Base-by-base conservation (phyloP, 2,113 vertebrate species). In the Carassius gibelio region DNA sequence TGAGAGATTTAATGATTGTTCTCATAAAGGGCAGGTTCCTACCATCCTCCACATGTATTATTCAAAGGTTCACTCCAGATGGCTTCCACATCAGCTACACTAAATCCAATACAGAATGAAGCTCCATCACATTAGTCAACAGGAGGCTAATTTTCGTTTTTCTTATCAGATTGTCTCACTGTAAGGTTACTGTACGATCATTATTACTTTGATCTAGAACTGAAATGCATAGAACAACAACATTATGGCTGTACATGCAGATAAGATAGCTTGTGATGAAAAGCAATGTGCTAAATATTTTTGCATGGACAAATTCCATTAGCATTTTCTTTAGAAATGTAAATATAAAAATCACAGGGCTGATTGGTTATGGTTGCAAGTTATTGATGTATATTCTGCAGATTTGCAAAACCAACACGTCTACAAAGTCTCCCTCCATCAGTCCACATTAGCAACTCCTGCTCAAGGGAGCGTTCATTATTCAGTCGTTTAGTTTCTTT, bases 51-150 rank as follows among this genome's bases (percentile, higher is more conserved):
- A 61, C 52, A 79, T 79, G 19, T 79, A 79, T 79, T 79, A 79
- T 61, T 79, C 76, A 79, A 15, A 79, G 30, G 36, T 79, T 61
- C 57, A 36, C 52, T 78, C 30, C 52, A 78, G 75, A 36, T 77
- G 75, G 52, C 69, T 17, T 52, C 48, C 21, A 42, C 13, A 23
- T 61, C 17, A 48, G 55, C 76, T n/a, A 21, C 52, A 59, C 55
- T 21, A 71, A 38, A 42, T 36, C 17, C 36, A 21, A 21, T 21
- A 21, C 2, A 78, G 19, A 52, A 75, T 75, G 17, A 78, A 36
- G 52, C 52, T 78, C 30, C 3, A 38, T 61, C 30, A 61, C 21
- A 23, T 19, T 26, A 77, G 14, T 57, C 26, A 59, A 36, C 9
- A 38, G 10, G 6, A 77, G 8, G 23, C 48, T 57, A 34, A 57